These are phyloP conservation scores for Drosophila hamatofila DNA, from an alignment of 2,888 invertebrate genomes.

Conservation along the genomic window DNA sequence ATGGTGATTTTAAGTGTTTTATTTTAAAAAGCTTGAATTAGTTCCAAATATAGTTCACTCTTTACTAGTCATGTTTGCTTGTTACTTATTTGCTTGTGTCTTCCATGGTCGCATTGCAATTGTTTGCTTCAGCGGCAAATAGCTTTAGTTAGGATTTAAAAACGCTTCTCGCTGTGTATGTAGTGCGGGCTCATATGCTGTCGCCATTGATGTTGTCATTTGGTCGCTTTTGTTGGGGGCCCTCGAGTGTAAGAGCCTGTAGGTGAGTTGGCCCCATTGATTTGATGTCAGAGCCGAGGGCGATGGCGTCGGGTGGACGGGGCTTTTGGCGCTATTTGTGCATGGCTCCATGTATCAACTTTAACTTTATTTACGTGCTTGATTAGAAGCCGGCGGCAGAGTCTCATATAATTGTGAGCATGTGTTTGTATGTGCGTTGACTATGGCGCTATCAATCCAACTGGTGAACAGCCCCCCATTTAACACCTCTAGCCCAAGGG, in stretches of 20 bases:
- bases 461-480: slow-evolving; percentile 33
- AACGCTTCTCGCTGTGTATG: slow-evolving; percentile 32
- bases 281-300: slow-evolving; percentile 60
- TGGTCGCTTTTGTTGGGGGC: slow-evolving; percentile 64
- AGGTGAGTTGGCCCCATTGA: slow-evolving; percentile 65
- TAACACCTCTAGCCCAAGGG: slow-evolving; percentile 26
- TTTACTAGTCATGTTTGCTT: background rate
- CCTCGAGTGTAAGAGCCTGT: slow-evolving; percentile 3
- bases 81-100: too few species aligned
- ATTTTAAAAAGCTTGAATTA: background rate
- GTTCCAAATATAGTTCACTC: background rate
- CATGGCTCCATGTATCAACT: slow-evolving; percentile 64
- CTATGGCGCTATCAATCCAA: slow-evolving; percentile 65
- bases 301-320: slow-evolving; percentile 39
- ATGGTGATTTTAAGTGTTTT: background rate
- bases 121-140: background rate
- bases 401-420: background rate
- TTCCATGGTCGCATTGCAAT: background rate
- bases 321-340: slow-evolving; percentile 41
- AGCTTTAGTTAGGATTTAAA: slow-evolving; percentile 3
- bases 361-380: slow-evolving; percentile 80
- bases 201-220: slow-evolving; percentile 68
- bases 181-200: slow-evolving; percentile 41
- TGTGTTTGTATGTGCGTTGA: slow-evolving; percentile 28
- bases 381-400: slow-evolving; percentile 64